These are phyloP conservation scores for Drosophila emarginata DNA, from an alignment of 2,888 invertebrate species.

Conservation along the genomic window DNA sequence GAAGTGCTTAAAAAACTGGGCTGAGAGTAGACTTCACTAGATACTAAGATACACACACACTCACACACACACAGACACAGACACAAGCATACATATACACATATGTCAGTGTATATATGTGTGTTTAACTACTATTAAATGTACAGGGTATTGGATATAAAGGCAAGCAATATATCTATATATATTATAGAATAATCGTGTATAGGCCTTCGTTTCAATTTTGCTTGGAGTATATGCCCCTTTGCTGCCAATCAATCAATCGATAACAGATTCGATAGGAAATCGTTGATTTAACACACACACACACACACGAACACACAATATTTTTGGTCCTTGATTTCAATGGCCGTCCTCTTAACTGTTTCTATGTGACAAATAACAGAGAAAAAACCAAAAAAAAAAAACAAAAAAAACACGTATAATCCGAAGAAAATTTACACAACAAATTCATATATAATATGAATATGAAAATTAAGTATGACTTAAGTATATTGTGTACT, in stretches of 20 bases:
- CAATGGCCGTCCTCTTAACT: slow-evolving; percentile 51
- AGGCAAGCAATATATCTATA: neutral
- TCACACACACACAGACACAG: no score
- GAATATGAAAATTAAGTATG: slow-evolving; percentile 28
- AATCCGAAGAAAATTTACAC: neutral
- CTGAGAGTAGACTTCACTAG: neutral
- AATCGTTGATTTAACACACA: neutral
- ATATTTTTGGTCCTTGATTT: slow-evolving; percentile 18
- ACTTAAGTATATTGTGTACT: slow-evolving; percentile 32
- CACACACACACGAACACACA: neutral
- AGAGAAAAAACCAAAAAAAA: neutral
- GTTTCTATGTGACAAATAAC: slow-evolving; percentile 54
- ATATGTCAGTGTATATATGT: no score
- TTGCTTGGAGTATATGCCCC: slow-evolving; percentile 4
- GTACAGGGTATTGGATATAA: neutral
- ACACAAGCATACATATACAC: no score
- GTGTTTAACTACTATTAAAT: neutral
- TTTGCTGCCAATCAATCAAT: slow-evolving; percentile 6
- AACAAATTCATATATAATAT: slow-evolving; percentile 36
- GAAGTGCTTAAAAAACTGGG: neutral
- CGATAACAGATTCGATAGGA: slow-evolving; percentile 3
- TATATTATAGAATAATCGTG: neutral
- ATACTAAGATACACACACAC: neutral
- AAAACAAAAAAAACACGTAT: no score
- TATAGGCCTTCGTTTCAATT: neutral